These are phyloP conservation scores for Arge pagana DNA, from an alignment of 2,888 invertebrate species.

Conservation along the genomic window DNA sequence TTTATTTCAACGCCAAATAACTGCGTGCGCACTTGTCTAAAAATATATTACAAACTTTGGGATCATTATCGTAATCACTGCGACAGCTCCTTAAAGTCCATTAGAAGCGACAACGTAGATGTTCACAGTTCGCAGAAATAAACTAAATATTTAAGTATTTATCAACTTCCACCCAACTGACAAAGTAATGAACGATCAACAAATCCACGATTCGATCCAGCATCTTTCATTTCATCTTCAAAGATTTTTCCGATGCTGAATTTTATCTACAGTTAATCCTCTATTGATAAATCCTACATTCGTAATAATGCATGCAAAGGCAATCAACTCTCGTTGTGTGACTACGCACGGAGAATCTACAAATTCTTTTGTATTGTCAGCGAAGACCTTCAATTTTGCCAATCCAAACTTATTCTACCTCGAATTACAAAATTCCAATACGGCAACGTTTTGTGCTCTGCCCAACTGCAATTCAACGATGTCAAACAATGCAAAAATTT, in stretches of 20 bases:
- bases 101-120: constrained; percentile 29
- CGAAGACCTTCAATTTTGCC: too few relatives aligned
- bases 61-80: constrained; percentile 39
- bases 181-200: constrained; percentile 7
- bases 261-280: too few relatives aligned
- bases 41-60: constrained; percentile 44
- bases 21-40: constrained; percentile 22
- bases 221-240: constrained; percentile 11
- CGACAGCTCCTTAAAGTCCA: constrained; percentile 38
- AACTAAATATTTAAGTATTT: constrained; percentile 16
- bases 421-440: too few relatives aligned
- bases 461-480: too few relatives aligned
- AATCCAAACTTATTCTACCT: too few relatives aligned
- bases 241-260: neutral
- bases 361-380: too few relatives aligned
- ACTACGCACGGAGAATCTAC: too few relatives aligned
- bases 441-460: too few relatives aligned
- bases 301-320: too few relatives aligned
- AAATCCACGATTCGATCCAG: constrained; percentile 11
- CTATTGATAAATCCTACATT: too few relatives aligned
- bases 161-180: constrained; percentile 20
- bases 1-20: constrained; percentile 42
- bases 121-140: constrained; percentile 26
- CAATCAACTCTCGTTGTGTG: too few relatives aligned
- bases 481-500: too few relatives aligned